A percentile compares a stretch with the other conserved stretches of the same genome.
phyloP scores from a whole-genome alignment of 2,113 vertebrate genomes.

The Sylvietta virens region DNA sequence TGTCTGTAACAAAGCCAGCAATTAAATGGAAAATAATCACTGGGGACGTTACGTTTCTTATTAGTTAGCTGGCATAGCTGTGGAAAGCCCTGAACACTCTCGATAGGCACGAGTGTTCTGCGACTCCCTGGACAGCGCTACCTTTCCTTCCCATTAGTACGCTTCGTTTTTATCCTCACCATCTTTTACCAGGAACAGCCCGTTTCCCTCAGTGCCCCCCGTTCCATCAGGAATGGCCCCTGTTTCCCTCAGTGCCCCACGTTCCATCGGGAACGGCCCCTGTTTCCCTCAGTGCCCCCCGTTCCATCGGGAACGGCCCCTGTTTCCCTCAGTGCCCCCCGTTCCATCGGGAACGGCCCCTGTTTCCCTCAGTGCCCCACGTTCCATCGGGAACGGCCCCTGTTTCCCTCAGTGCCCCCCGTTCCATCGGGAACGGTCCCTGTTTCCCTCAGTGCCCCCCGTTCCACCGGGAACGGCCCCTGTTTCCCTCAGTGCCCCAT shows the following conservation, averaged over 20 bases:
- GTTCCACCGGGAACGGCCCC: background rate
- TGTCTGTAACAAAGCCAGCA: accelerated
- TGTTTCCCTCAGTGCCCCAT: accelerated
- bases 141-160: background rate
- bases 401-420: accelerated
- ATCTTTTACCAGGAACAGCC: background rate
- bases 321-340: accelerated
- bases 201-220: accelerated
- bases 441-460: accelerated
- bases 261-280: background rate
- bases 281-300: accelerated
- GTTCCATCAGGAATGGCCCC: background rate
- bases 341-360: too few relatives aligned
- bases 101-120: too few relatives aligned
- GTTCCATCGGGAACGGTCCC: accelerated
- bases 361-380: accelerated
- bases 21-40: background rate
- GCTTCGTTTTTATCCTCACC: accelerated
- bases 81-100: accelerated
- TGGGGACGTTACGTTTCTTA: background rate
- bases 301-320: too few relatives aligned
- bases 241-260: accelerated
- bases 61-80: too few relatives aligned
- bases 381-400: background rate
- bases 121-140: accelerated